Evolutionary conservation across 2,113 vertebrate genomes (phyloP), one percentile per base, ranked within the genome.

Genomic region (Origma solitaria): DNA sequence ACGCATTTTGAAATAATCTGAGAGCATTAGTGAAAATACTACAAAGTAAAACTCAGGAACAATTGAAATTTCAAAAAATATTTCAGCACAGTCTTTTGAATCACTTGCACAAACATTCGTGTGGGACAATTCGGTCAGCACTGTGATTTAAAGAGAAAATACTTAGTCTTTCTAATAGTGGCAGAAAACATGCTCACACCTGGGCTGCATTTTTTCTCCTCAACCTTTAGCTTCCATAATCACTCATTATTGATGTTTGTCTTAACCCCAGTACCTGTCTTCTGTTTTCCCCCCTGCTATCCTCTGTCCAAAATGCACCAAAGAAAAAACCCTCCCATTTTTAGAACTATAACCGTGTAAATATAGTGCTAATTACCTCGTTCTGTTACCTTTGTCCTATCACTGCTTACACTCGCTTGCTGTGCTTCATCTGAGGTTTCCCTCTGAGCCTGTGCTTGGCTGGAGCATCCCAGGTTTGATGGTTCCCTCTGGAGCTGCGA

Each of bases 131-230:
- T 87, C 77, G 76, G 53, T 56, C 70, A 71, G 20, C 83, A 50
- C 40, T 73, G 54, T 49, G 69, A 87, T 50, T 92, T 84, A 64
- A 92, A 60, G 69, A 75, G 72, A 90, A 94, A 94, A 88, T 49
- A 49, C 25, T 90, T 81, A 0, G 7, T 80, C 47, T 86, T 49
- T 84, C 65, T 78, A 70, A 23, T 71, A 68, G 53, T 30, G 38
- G 44, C 65, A 84, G 40, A 57, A 80, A 87, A 92, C 78, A 72
- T 76, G 87, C 78, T 94, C 82, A 82, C 91, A 82, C 78, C 38
- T 90, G 89, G 94, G 85, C 62, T 87, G 66, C 61, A 50, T 82
- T 94, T 95, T 96, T 92, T 92, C 69, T 72, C 42, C 35, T 78
- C 60, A 68, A 75, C 64, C 42, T 94, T 96, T 66, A 86, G 42